Base-by-base conservation (phyloP, 2,797 vertebrate genomes). In the Darevskia mixta region DNA sequence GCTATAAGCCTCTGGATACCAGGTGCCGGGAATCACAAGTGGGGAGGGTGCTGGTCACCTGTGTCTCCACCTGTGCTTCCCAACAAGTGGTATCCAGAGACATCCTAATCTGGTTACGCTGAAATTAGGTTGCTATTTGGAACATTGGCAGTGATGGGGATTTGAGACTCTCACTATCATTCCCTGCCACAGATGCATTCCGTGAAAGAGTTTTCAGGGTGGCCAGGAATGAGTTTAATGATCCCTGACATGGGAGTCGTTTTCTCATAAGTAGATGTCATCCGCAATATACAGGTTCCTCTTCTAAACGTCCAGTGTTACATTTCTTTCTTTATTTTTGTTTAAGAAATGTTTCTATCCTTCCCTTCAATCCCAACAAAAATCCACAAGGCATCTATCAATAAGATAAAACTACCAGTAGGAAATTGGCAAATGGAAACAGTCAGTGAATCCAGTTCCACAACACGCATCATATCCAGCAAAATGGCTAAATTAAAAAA, bases 171-270 rank as follows among this genome's bases (percentile, higher is more conserved):
- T 86, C 88, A 71, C 87, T 92, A 88, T 93, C 87, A 85, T 92
- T 96, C 93, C 88, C 17, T 96, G 86, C 86, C 88, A 93, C 86
- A 91, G 71, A 90, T 27, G 13, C 81, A 81, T 94, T 92, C 89
- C 91, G 64, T 87, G 84, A 90, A 94, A 94, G 64, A 87, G 79
- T 91, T 91, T 93, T 89, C 66, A 69, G 92, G 89, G 72, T 92
- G 83, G 75, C 80, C 91, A 88, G 69, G 80, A 92, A 92, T 93
- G 89, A 95, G 94, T 95, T 93, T 94, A 92, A 93, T 95, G 96
- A 96, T 95, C 88, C 85, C 83, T 88, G 89, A 91, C 95, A 76
- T 89, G 67, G 95, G 93, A 95, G 92, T 95, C 91, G 90, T 78
- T 94, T 25, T 93, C 90, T 89, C 85, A 88, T 72, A 55, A 94